phyloP scores from a whole-genome alignment of 30 jellyfish, hydroid and myxozoan species.

The Cassiopea xamachana region DNA sequence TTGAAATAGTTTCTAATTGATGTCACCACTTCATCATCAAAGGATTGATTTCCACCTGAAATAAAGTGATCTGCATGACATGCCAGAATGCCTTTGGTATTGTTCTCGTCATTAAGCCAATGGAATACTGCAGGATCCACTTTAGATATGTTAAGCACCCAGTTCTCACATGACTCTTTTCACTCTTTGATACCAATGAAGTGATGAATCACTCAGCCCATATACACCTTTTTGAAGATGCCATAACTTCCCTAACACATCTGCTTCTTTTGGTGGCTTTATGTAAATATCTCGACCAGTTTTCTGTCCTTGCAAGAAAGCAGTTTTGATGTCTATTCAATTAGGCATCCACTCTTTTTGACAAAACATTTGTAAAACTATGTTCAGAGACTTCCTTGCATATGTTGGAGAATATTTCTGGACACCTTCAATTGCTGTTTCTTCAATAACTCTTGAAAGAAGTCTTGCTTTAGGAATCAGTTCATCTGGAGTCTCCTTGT shows the following conservation, averaged over 20 bases:
- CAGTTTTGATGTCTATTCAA: not conserved
- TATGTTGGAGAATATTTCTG: not conserved
- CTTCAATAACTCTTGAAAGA: not conserved
- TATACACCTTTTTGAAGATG: not conserved
- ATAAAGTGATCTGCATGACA: not conserved
- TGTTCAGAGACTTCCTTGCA: not conserved
- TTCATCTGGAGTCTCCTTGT: not conserved
- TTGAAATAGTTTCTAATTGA: not conserved
- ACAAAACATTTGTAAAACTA: not conserved
- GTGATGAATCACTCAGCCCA: not conserved
- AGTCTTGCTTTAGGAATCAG: not conserved
- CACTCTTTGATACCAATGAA: not conserved
- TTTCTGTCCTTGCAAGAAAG: not conserved
- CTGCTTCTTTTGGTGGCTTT: not conserved
- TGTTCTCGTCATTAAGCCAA: not conserved
- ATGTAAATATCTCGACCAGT: not conserved
- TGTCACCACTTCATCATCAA: not conserved
- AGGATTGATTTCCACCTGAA: not conserved
- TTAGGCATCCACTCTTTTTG: not conserved
- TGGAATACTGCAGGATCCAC: not conserved
- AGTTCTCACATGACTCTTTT: not conserved
- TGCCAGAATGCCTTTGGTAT: not conserved
- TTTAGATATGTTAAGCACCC: not conserved
- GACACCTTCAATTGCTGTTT: not conserved
- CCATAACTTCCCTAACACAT: not conserved